Base-by-base conservation (phyloP, 2,888 invertebrate species). In the Masnerella sp. region DNA sequence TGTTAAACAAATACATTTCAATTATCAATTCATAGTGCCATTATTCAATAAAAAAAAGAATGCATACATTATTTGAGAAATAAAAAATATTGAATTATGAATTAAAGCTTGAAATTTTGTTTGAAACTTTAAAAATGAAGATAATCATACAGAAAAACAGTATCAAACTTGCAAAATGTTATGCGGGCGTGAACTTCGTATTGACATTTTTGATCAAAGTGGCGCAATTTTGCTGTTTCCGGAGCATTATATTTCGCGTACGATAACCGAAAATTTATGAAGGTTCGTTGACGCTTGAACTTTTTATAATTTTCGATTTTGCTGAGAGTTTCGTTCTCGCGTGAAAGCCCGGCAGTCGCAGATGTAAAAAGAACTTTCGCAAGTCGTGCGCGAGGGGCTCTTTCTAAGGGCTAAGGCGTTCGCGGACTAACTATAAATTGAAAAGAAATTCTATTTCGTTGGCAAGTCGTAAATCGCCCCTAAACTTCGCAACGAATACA, bases 271-370 rank as follows among this genome's bases (percentile, higher is more conserved):
- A 47, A 72, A 65, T 65, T 59, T 59, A 64, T 59, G 59, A 65
- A 54, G 47, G 25, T 52, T 56, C 65, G 59, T 52, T 59, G 64
- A 59, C 58, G 65, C 61, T 5, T n/a, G 8, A 51, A 62, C 40
- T 51, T 73, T 68, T 58, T 52, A 64, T 68, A 64, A 68, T 64
- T 68, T 68, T 74, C 47, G 14, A 54, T 64, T 74, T 73, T 51
- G 22, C 42, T 32, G 30, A n/a, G 25, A 56, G 36, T 73, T 73
- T 61, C 43, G 43, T 40, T 68, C 52, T 43, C 45, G 52, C 45
- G 61, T 38, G 67, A 61, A 54, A 61, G 36, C 67, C 67, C 45
- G 25, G 34, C 54, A 47, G 54, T 65, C 58, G 32, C 56, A 59
- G 59, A 72, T 59, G 59, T 43, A 42, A 36, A 52, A 72, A 61